phyloP scores from a whole-genome alignment of 2,113 vertebrate species.

The Eclectus roratus region DNA sequence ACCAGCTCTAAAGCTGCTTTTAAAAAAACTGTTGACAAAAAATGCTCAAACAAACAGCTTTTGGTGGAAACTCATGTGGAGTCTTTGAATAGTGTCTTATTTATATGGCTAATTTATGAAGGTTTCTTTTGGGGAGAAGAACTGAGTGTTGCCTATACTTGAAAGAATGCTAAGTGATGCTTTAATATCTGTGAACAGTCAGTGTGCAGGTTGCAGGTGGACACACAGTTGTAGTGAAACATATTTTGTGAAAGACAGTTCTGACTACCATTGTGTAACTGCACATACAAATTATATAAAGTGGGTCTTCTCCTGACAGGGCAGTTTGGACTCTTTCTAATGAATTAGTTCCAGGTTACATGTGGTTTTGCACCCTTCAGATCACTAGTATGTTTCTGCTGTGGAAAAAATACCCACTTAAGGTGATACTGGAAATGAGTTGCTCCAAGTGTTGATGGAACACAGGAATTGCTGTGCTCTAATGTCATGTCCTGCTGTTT shows the following conservation, averaged over 20 bases:
- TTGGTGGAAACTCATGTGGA: neutral
- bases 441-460: neutral
- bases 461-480: neutral
- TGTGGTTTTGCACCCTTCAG: neutral
- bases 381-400: neutral
- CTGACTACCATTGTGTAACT: neutral
- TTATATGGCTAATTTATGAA: neutral
- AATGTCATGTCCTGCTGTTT: neutral
- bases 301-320: neutral
- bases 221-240: neutral
- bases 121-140: neutral
- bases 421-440: neutral
- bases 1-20: neutral
- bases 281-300: neutral
- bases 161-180: neutral
- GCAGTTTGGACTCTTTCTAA: neutral
- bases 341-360: neutral
- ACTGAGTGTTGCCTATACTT: neutral
- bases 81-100: neutral
- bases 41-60: neutral
- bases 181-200: neutral
- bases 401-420: neutral
- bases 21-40: neutral
- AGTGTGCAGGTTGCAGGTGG: neutral
- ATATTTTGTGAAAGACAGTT: neutral